Evolutionary conservation across 1,140 invertebrate species (phyloP).

Genomic region (Paralvinella palmiformis): DNA sequence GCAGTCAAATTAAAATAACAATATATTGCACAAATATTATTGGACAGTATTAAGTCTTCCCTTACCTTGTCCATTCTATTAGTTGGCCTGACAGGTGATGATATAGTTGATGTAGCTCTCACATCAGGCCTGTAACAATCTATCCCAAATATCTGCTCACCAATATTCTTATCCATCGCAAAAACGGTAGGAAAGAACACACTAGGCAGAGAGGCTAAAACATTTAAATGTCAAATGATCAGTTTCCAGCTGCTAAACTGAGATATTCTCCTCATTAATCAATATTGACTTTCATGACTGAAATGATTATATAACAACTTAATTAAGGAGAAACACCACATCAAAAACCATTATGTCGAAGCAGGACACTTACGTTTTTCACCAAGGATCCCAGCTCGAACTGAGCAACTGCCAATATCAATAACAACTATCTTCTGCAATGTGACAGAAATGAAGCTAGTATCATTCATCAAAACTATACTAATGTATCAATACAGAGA

Average conservation of each 20-base stretch:
- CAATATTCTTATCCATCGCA: conserved; percentile 49
- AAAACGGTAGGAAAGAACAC: conserved; percentile 59
- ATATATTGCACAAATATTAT: no score
- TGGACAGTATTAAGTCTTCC: no score
- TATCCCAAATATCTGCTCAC: conserved; percentile 51
- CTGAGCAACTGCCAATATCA: conserved; percentile 58
- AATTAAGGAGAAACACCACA: neutral
- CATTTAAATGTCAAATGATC: no score
- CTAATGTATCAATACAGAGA: no score
- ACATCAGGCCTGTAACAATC: conserved; percentile 55
- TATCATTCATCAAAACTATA: no score
- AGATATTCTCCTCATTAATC: no score
- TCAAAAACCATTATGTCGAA: neutral
- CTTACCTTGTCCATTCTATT: conserved; percentile 54
- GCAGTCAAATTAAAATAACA: no score
- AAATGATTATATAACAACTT: neutral
- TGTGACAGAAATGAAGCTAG: no score
- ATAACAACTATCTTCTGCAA: conserved; percentile 54
- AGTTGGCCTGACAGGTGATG: conserved; percentile 53
- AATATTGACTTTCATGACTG: neutral
- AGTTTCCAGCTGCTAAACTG: no score
- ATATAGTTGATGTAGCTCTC: conserved; percentile 41
- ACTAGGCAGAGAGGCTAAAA: conserved; percentile 54
- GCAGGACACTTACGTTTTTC: conserved; percentile 48
- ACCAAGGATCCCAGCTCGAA: conserved; percentile 58